Base-by-base conservation (phyloP, 2,113 vertebrate genomes). In the Hemibates koningsi region DNA sequence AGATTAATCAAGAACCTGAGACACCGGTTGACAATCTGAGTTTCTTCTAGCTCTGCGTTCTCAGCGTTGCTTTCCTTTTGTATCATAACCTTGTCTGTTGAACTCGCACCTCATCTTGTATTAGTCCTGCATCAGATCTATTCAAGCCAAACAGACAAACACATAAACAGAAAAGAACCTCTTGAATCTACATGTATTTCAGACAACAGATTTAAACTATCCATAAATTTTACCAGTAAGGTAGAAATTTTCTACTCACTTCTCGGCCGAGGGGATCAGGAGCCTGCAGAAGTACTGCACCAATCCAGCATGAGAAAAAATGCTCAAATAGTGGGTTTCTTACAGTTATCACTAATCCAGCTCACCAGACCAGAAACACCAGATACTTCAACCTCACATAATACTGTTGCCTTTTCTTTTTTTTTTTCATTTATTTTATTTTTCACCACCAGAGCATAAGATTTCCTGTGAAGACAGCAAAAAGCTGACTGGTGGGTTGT, bases 401-500 rank as follows among this genome's bases (percentile, higher is more conserved):
- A 86, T 61, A 82, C 57, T 76, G 45, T 59, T 83, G 61, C 80
- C 57, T 88, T 89, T 86, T 32, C 85, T 89, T 87, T 36, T 83
- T 36, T 83, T 86, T 84, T 53, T 83, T 52, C 21, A 71, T 89
- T 88, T 29, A 7, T 73, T 68, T 73, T 73, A 73, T 24, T 56
- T 73, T 45, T 80, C 90, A 91, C 81, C 36, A 89, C 63, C 88
- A 87, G 76, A 88, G 90, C 82, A 90, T 68, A 36, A 57, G 50
- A 88, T 88, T 88, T 89, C 24, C 61, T 83, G 34, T 34, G 19
- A 53, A 36, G 54, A 91, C 86, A 34, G 90, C 84, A 61, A 63
- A 81, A 90, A 56, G 83, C 56, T 76, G 83, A 80, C 71, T 86
- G 86, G 85, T 84, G 81, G 52, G 82, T 88, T 91, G 86, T 92